Evolutionary conservation across 2,888 invertebrate species (phyloP), one percentile per base, ranked within the genome.

Genomic region (Epinotia bilunana): DNA sequence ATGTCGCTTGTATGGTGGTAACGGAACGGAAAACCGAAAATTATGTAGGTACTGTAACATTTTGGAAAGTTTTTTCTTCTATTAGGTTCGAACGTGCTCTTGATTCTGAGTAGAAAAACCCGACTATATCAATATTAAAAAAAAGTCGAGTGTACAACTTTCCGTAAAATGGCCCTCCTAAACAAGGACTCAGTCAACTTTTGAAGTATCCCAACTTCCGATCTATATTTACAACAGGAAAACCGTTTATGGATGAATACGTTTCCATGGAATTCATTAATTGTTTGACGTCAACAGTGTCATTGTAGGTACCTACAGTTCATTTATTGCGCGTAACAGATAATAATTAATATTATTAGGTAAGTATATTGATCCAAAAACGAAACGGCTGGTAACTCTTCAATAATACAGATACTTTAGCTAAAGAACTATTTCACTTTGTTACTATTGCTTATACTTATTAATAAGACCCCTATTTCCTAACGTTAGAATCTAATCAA

Each of bases 181-280:
- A 65, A 65, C 65, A 28, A 23, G 43, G 28, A 64, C n/a, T 46
- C 28, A 28, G n/a, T 53, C 64, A 53, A 65, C 53, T 65, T 16
- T 23, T 53, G n/a, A 65, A 65, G 65, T 65, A n/a, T 18, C 18
- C 49, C 28, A 53, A 53, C 28, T 53, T 65, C 64, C 28, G 18
- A 65, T 53, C 6, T 65, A 65, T 65, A 65, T 53, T n/a, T 18
- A 28, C 18, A 55, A 33, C 53, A 65, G 65, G 65, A 53, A 46
- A 65, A 65, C n/a, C 28, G 28, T 65, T 65, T 65, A 53, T 53
- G 65, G 28, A 28, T 64, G 46, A 64, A 65, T 65, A 65, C 53
- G 53, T 65, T 53, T 53, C 53, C 49, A 65, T 65, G 53, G 65
- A 65, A 65, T 65, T 49, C n/a, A 53, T 53, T 49, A 65, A 65